Evolutionary conservation across 92 coral and sea anemone genomes (phyloP).

Genomic region (Montipora capitata): DNA sequence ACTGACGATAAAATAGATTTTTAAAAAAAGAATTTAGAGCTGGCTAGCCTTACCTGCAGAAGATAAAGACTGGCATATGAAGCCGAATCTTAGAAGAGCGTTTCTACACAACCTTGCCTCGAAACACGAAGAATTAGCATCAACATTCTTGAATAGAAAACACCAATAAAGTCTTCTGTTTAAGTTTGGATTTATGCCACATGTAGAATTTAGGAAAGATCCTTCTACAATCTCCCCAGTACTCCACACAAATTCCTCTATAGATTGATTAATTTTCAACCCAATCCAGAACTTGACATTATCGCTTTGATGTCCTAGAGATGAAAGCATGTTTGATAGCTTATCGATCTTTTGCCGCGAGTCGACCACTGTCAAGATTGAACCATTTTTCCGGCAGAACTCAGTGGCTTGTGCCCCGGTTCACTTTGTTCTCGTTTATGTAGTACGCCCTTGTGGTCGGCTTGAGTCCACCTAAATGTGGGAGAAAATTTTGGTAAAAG

Average conservation of each 20-base stretch:
- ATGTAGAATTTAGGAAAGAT: neutral
- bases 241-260: conserved; percentile 18
- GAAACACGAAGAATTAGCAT: neutral
- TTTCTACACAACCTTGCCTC: neutral
- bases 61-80: conserved; percentile 6
- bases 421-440: neutral
- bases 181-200: neutral
- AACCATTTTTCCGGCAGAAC: conserved; percentile 4
- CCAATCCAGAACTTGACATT: conserved; percentile 32
- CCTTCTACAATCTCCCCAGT: conserved; percentile 6
- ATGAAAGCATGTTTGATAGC: neutral
- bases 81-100: neutral
- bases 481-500: neutral
- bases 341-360: neutral
- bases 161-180: neutral
- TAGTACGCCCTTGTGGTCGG: neutral
- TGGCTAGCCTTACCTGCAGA: neutral
- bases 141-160: neutral
- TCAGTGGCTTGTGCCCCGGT: neutral
- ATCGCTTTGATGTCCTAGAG: neutral
- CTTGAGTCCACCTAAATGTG: neutral
- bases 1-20: too few relatives aligned
- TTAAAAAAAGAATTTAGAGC: neutral
- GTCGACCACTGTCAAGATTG: conserved; percentile 25
- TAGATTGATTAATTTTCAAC: neutral